Evolutionary conservation across 2,888 invertebrate species (phyloP), one percentile per base, ranked within the genome.

Genomic region (Myopa tessellatipennis): DNA sequence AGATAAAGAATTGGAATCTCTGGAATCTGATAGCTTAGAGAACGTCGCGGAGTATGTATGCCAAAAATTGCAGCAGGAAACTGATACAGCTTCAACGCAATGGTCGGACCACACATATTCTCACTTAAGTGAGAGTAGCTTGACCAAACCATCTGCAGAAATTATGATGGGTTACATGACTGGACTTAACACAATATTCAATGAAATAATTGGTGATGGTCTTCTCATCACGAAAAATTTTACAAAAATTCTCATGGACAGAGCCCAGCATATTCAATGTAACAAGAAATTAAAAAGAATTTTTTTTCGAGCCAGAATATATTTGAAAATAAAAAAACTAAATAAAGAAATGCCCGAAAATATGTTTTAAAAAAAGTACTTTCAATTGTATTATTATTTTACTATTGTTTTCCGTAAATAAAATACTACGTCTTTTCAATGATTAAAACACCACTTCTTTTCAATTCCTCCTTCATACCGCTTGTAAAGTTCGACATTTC

Each of bases 11-110:
- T 26, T 80, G 4, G 67, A 74, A 10, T 12, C 36, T 16, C 52
- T 78, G 50, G 76, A 71, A 16, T 69, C 76, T 52, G 77, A 78
- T 52, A 71, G 78, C 1, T 26, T 79, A 12, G 79, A 78, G 78
- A 79, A 80, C 74, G 60, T 79, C 58, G 76, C 78, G 40, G 79
- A 76, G 1, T 80, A 78, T 40, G 77, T 79, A 65, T 76, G 79
- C 67, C 72, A 79, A 52, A 76, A 70, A 14, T 61, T 79, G 26
- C 65, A 74, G 65, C 12, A 36, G 14, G 58, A 77, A 36, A 18
- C 69, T 8, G 50, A 74, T 34, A 36, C 69, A n/a, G 74, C 55
- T 58, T 26, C 40, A 3, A 58, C 63, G 36, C 26, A 36, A 18
- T 70, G 52, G 16, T 60, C 10, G 1, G 69, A 78, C 14, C 40